phyloP scores from a whole-genome alignment of 2,797 vertebrate genomes.

The Propithecus perrieri region DNA sequence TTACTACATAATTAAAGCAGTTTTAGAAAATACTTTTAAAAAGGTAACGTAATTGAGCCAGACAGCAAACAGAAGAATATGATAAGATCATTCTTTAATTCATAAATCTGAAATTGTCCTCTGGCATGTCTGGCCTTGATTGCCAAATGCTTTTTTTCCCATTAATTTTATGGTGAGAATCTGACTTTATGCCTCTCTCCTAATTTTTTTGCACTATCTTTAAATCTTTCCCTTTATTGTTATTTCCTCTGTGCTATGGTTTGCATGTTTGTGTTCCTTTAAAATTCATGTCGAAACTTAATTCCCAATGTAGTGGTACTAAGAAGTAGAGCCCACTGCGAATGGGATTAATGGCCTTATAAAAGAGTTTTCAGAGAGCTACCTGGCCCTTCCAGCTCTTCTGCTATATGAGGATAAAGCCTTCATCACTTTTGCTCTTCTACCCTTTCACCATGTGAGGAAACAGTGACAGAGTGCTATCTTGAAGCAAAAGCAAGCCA shows the following conservation, averaged over 20 bases:
- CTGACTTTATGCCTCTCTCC: neutral
- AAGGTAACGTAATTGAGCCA: neutral
- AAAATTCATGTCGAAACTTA: neutral
- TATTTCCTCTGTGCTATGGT: neutral
- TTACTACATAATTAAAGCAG: neutral
- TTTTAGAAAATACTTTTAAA: neutral
- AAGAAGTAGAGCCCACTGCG: neutral
- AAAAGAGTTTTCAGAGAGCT: neutral
- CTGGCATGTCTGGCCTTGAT: neutral
- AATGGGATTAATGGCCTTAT: neutral
- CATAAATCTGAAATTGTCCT: neutral
- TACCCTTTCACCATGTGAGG: neutral
- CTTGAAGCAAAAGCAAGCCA: neutral
- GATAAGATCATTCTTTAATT: neutral
- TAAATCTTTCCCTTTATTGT: neutral
- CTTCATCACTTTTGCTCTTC: neutral
- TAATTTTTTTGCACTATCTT: neutral
- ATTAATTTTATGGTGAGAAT: neutral
- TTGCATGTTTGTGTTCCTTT: neutral
- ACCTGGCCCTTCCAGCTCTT: neutral
- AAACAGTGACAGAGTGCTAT: neutral
- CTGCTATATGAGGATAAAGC: neutral
- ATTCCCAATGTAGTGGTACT: neutral
- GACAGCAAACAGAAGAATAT: neutral
- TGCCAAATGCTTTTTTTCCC: neutral